Evolutionary conservation across 2,888 invertebrate species (phyloP).

Genomic region (Brenthis hecate): DNA sequence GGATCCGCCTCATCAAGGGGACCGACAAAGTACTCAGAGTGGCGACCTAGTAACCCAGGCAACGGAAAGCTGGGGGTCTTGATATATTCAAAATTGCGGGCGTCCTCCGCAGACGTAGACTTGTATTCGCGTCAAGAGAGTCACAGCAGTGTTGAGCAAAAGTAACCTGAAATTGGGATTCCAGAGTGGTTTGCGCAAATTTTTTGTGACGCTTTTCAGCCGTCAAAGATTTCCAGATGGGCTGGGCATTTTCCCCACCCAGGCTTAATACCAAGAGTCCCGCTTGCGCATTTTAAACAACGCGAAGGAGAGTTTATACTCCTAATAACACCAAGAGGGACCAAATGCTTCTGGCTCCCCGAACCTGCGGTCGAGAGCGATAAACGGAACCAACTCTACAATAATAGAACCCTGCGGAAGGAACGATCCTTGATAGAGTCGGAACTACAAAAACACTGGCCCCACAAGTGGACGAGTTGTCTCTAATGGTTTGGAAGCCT

Average conservation of each 20-base stretch:
- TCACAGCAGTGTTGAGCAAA: conserved; percentile 28
- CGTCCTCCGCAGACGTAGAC: conserved; percentile 36
- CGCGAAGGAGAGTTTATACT: conserved; percentile 23
- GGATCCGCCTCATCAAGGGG: too few relatives aligned
- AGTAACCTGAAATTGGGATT: conserved; percentile 24
- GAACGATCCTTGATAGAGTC: too few relatives aligned
- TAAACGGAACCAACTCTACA: too few relatives aligned
- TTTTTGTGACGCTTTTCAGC: conserved; percentile 44
- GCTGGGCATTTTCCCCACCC: conserved; percentile 50
- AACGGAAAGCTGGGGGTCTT: too few relatives aligned
- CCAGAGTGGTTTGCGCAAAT: conserved; percentile 3
- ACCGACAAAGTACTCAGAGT: too few relatives aligned
- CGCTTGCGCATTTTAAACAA: conserved; percentile 15
- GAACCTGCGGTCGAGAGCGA: conserved; percentile 40
- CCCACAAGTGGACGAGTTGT: too few relatives aligned
- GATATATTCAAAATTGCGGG: conserved; percentile 25
- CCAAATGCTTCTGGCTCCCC: conserved; percentile 38
- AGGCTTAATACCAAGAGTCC: conserved; percentile 42
- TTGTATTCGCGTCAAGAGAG: conserved; percentile 33
- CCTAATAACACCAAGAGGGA: conserved; percentile 32
- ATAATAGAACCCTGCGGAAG: too few relatives aligned
- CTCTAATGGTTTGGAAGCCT: too few relatives aligned
- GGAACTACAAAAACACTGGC: too few relatives aligned
- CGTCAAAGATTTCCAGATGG: conserved; percentile 38
- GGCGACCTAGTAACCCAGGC: too few relatives aligned